Base-by-base conservation (phyloP, 2,113 vertebrate genomes). In the Aix galericulata region DNA sequence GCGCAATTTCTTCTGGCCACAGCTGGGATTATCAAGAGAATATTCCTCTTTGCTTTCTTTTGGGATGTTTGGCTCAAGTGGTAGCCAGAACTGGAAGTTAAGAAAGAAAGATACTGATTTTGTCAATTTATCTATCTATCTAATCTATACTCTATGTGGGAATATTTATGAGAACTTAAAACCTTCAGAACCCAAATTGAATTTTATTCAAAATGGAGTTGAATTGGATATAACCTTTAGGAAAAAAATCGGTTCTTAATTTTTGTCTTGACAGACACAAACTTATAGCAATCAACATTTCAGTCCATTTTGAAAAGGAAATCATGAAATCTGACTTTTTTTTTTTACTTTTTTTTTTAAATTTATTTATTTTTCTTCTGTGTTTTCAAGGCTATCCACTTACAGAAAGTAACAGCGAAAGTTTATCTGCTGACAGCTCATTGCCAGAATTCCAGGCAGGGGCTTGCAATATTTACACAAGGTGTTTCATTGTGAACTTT, bases 401-500 rank as follows among this genome's bases (percentile, higher is more conserved):
- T 96, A 68, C 17, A 1, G 60, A 88, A 84, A 83, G 56, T 64
- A 81, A 71, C 0, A 26, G 62, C 0, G 4, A 92, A 91, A 82
- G 80, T 89, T 91, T 93, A 92, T 96, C 92, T 96, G 71, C 91
- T 93, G 92, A 44, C 94, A 95, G 95, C 81, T 96, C 92, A 42
- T 96, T 97, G 86, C 3, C 26, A 85, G 83, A 93, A 94, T 94
- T 96, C 93, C 95, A 94, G 88, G 92, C 90, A 89, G 59, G 71
- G 74, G 32, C 50, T 95, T 89, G 86, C 87, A 93, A 36, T 95
- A 87, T 94, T 96, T 94, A 80, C 90, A 59, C 89, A 82, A 97
- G 93, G 88, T 96, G 92, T 96, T 97, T 97, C 96, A 96, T 92
- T 96, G 95, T 88, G 88, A 83, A 79, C 67, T 26, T 67, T 91